Evolutionary conservation across 2,113 vertebrate genomes (phyloP).

Genomic region (Cochlearius cochlearius): DNA sequence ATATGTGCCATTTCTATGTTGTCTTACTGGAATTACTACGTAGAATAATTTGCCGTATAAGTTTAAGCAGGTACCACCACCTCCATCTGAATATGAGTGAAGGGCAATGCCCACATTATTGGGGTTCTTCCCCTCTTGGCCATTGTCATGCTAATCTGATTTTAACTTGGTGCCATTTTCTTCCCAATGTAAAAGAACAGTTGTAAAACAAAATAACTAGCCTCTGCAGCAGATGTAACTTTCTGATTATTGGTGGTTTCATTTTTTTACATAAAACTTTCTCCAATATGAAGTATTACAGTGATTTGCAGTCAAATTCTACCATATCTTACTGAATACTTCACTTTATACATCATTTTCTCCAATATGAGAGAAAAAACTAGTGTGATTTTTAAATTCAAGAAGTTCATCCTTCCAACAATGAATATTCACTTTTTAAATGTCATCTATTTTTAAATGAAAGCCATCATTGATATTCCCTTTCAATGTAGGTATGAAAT

Average conservation of each 20-base stretch:
- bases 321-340: not conserved
- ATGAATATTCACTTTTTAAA: not conserved
- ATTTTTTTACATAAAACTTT: not conserved
- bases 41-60: not conserved
- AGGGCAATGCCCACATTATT: not conserved
- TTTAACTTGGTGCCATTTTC: not conserved
- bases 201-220: not conserved
- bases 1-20: not conserved
- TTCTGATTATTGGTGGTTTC: not conserved
- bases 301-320: not conserved
- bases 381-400: not conserved
- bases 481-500: not conserved
- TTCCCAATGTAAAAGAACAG: not conserved
- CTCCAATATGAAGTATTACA: not conserved
- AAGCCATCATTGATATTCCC: not conserved
- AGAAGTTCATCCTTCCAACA: not conserved
- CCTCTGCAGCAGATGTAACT: not conserved
- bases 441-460: not conserved
- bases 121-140: not conserved
- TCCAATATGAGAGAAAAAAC: not conserved
- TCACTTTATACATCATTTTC: not conserved
- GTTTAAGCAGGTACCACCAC: not conserved
- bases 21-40: not conserved
- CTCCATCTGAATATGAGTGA: not conserved
- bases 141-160: not conserved